Percentiles rank a stretch among this genome's conserved stretches.
Conservation (phyloP, 2,888 invertebrate genomes). For the Epsilonema sp. region DNA sequence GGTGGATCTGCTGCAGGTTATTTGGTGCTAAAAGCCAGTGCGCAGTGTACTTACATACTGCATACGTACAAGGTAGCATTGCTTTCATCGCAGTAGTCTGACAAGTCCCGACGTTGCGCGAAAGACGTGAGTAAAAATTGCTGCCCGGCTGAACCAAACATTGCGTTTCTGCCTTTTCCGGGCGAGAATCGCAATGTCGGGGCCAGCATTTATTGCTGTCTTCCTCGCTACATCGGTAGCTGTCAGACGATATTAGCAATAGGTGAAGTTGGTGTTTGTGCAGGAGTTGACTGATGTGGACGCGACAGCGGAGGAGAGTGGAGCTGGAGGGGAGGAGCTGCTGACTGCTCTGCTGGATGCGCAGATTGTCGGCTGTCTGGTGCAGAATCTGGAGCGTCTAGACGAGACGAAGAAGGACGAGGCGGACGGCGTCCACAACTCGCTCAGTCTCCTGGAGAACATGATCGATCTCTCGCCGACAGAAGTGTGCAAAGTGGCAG, state of each 20-base stretch:
- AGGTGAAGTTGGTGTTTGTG: conserved; percentile 2
- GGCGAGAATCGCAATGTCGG: too few relatives aligned
- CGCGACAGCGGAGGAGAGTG: conserved; percentile 75
- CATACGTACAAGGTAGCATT: too few relatives aligned
- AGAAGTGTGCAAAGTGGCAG: conserved; percentile 46
- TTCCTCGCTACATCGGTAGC: too few relatives aligned
- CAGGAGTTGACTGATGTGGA: conserved; percentile 89
- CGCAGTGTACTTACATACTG: too few relatives aligned
- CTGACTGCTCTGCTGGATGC: conserved; percentile 69
- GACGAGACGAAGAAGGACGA: conserved; percentile 59
- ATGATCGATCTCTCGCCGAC: conserved; percentile 68
- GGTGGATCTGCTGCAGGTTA: conserved; percentile 42
- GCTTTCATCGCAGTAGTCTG: too few relatives aligned
- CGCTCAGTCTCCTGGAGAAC: conserved; percentile 77
- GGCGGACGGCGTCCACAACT: conserved; percentile 76
- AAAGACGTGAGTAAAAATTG: too few relatives aligned
- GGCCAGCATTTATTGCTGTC: too few relatives aligned
- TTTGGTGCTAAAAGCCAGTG: too few relatives aligned
- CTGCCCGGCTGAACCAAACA: too few relatives aligned
- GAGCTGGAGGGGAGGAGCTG: conserved; percentile 41
- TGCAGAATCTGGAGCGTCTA: conserved; percentile 75
- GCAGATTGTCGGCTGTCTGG: conserved; percentile 65
- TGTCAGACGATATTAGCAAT: background rate
- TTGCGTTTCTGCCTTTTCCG: too few relatives aligned
- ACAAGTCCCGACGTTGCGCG: too few relatives aligned